Base-by-base conservation (phyloP, 2,113 vertebrate species). In the Himantopus leucocephalus region DNA sequence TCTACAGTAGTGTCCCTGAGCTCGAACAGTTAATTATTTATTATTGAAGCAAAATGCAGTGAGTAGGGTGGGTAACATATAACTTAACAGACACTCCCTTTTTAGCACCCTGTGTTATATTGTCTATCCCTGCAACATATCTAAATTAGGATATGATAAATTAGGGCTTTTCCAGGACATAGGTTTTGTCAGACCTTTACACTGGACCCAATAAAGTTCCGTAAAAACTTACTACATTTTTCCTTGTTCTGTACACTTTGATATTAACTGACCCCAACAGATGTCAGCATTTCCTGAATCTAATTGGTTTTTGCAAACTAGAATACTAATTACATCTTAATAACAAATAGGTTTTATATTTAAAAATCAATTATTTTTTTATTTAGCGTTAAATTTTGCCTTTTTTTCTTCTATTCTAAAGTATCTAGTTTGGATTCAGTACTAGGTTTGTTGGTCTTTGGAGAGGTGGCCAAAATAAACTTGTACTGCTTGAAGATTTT, bases 401-500 rank as follows among this genome's bases (percentile, higher is more conserved):
- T 23, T 52, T 55, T 55, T 62, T 83, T 32, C 12, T 43, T 58
- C 53, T 62, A 32, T 95, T 76, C 52, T 79, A 37, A 97, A 90
- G 92, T 96, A 88, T 63, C 12, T 89, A 98, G 96, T 90, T 80
- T 98, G 75, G 93, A 98, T 95, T 97, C 95, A 94, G 30, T 47
- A 13, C 35, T 97, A 88, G 67, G 90, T 91, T 91, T 98, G 48
- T 37, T 98, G 80, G 50, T 98, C 43, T 92, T 98, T 80, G 96
- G 97, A 67, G 95, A 97, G 62, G 88, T 96, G 78, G 92, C 95
- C 73, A 98, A 97, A 96, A 95, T 94, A 76, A 98, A 95, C 64
- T 94, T 97, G 55, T 62, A 87, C 39, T 97, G 96, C 84, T 96
- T 98, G 75, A 98, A 95, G 79, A 60, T 91, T 56, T 96, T 98